Base-by-base conservation (phyloP, 2,888 invertebrate species). In the Pollenia griseotomentosa region DNA sequence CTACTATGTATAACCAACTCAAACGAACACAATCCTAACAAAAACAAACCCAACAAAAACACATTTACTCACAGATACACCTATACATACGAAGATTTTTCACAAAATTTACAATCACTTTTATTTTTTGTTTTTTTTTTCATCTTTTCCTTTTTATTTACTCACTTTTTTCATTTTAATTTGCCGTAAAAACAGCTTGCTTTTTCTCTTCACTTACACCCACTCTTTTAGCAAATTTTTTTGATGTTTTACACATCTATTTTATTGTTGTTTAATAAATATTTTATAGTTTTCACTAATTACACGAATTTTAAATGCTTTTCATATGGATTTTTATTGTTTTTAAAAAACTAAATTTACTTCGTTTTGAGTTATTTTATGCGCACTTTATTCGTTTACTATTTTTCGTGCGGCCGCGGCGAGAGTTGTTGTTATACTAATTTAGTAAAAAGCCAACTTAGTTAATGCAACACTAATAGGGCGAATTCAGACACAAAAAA, bases 161-260 rank as follows among this genome's bases (percentile, higher is more conserved):
- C 83, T 80, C 87, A 83, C 86, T 63, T 84, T 81, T 74, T 63
- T 83, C 40, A 57, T 11, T 73, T 83, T 44, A 83, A 61, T 75
- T 83, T 79, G 55, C 70, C 33, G 71, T 63, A 63, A 46, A 85
- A 78, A 74, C 73, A 84, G 68, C 70, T 84, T 83, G 66, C 51
- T 55, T 51, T 83, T 57, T 75, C 42, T 73, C 55, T 57, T 65
- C n/a, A 71, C 19, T 53, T 81, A 75, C 86, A 53, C 83, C 86
- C 83, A 83, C 86, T 51, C 42, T 33, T 79, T 77, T 59, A 19
- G 11, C 63, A 16, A 7, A 55, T 65, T 70, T 63, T 74, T 16
- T 44, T 61, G 40, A n/a, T 40, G 19, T 61, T 73, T 88, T 83
- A 14, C 51, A 48, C 19, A 48, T 59, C 65, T 75, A 61, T 57